Evolutionary conservation across 2,888 invertebrate genomes (phyloP).

Genomic region (Epinotia ramella): DNA sequence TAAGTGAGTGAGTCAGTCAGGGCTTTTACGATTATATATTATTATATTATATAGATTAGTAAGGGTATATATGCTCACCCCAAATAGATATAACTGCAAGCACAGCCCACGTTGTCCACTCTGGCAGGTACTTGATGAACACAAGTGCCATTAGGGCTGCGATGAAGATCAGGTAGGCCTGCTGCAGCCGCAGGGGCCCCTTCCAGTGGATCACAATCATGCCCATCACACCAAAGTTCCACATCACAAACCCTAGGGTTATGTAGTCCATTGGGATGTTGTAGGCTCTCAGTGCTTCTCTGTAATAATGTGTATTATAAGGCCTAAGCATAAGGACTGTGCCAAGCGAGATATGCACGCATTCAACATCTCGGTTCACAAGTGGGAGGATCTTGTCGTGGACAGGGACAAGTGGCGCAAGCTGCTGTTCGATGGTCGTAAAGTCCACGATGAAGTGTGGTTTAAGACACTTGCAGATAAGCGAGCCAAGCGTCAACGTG

Average conservation of each 20-base stretch:
- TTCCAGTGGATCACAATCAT: constrained; percentile 99
- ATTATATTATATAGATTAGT: too few relatives aligned
- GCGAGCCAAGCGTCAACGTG: too few relatives aligned
- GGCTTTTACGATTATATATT: too few relatives aligned
- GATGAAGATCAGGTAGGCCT: constrained; percentile 98
- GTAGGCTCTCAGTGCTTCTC: constrained; percentile 95
- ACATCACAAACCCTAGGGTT: constrained; percentile 94
- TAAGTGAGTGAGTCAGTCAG: too few relatives aligned
- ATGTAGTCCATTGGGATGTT: constrained; percentile 98
- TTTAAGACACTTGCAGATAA: too few relatives aligned
- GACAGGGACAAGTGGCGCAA: too few relatives aligned
- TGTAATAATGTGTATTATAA: constrained; percentile 70
- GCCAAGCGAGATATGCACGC: too few relatives aligned
- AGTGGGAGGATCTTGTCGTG: too few relatives aligned
- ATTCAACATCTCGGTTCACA: too few relatives aligned
- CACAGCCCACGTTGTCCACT: constrained; percentile 99
- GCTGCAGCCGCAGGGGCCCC: constrained; percentile 96
- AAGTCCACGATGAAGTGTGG: too few relatives aligned
- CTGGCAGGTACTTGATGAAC: constrained; percentile 99
- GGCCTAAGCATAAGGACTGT: too few relatives aligned
- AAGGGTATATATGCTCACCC: constrained; percentile 86
- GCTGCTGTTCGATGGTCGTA: too few relatives aligned
- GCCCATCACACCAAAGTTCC: constrained; percentile 99
- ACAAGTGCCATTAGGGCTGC: constrained; percentile 99
- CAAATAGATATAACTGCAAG: constrained; percentile 98